phyloP scores from a whole-genome alignment of 2,113 vertebrate species.

The Cyprinodon tularosa region DNA sequence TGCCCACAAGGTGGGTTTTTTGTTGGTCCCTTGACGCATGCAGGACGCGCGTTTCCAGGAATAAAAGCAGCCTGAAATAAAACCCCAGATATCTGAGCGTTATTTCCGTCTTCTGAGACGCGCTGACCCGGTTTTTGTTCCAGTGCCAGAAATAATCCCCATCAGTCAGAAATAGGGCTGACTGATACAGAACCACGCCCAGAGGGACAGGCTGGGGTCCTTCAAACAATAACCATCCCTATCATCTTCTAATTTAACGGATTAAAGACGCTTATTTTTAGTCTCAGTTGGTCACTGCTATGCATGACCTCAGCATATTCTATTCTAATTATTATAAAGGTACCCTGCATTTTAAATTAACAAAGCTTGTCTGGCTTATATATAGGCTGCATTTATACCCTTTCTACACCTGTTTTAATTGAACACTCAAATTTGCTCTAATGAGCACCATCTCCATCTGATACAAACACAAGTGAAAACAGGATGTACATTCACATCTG shows the following conservation, averaged over 20 bases:
- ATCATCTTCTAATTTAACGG: background rate
- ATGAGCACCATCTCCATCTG: too few species aligned
- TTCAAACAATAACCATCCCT: background rate
- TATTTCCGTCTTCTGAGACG: constrained; percentile 24
- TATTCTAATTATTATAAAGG: background rate
- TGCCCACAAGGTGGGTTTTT: too few species aligned
- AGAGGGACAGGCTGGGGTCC: background rate
- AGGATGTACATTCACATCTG: too few species aligned
- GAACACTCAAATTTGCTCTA: too few species aligned
- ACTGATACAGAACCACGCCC: background rate
- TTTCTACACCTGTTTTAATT: too few species aligned
- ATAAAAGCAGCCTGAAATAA: background rate
- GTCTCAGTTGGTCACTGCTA: background rate
- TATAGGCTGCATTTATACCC: background rate
- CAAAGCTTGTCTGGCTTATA: too few species aligned
- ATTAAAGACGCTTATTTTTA: background rate
- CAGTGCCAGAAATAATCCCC: background rate
- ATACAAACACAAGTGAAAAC: too few species aligned
- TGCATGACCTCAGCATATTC: background rate
- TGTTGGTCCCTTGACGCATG: background rate
- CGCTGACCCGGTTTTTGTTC: constrained; percentile 29
- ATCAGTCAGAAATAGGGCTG: constrained; percentile 1
- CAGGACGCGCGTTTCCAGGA: background rate
- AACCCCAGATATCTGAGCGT: constrained; percentile 8
- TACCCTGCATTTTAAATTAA: background rate